These are phyloP conservation scores for Tragelaphus buxtoni DNA, from an alignment of 2,113 vertebrate genomes.

Conservation along the genomic window DNA sequence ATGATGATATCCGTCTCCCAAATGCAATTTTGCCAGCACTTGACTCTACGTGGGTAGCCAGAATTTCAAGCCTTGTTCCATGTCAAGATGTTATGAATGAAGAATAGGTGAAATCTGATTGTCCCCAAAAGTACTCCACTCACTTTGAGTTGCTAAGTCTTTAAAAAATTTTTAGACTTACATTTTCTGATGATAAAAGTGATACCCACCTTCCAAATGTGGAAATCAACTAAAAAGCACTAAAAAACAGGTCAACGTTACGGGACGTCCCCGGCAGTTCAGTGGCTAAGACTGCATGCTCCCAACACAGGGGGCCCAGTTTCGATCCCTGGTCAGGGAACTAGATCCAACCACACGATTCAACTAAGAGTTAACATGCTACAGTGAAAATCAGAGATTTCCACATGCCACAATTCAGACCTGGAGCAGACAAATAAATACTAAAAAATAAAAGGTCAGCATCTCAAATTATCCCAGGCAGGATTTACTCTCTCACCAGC, in stretches of 20 bases:
- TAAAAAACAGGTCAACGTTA: background rate
- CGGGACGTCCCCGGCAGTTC: fast-evolving
- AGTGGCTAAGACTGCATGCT: background rate
- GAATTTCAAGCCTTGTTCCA: background rate
- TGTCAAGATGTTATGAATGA: background rate
- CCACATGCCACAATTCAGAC: background rate
- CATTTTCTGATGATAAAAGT: background rate
- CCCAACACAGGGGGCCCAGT: background rate
- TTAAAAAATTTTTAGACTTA: background rate
- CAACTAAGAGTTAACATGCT: background rate
- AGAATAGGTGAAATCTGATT: background rate
- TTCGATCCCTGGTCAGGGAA: background rate
- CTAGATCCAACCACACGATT: background rate
- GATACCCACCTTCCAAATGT: background rate
- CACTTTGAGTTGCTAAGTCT: background rate
- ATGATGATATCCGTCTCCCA: background rate
- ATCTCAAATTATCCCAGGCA: background rate
- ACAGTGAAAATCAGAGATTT: background rate
- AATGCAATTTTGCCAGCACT: background rate
- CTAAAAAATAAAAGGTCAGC: background rate
- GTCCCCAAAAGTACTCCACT: background rate
- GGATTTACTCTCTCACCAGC: background rate
- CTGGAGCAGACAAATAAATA: background rate
- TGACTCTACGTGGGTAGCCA: background rate
- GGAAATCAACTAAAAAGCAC: background rate